Evolutionary conservation across 1,140 invertebrate species (phyloP).

Genomic region (Apis laboriosa): DNA sequence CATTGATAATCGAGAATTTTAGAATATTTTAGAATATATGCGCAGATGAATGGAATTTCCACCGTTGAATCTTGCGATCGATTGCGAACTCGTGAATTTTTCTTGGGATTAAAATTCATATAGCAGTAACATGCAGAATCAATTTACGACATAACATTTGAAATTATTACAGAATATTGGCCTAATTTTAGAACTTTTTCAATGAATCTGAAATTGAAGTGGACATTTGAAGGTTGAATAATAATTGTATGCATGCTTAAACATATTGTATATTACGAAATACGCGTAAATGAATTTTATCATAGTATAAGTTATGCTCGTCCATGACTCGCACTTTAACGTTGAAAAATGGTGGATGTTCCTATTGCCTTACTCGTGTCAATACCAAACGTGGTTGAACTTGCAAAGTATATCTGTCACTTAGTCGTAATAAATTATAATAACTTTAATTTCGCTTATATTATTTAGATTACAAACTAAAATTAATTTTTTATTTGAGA

Average conservation of each 20-base stretch:
- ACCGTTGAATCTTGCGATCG: conserved; percentile 21
- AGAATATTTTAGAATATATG: conserved; percentile 22
- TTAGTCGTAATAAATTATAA: neutral
- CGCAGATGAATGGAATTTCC: conserved; percentile 7
- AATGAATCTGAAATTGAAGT: neutral
- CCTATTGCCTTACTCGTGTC: conserved; percentile 36
- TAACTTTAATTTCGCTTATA: neutral
- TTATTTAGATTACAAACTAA: no score
- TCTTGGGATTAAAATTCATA: neutral
- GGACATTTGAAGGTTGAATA: conserved; percentile 44
- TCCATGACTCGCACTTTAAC: conserved; percentile 41
- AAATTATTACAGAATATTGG: neutral
- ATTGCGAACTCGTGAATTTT: conserved; percentile 33
- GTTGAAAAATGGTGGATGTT: conserved; percentile 58
- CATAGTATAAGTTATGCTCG: conserved; percentile 13
- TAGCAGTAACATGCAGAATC: neutral
- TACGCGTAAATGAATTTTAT: conserved; percentile 30
- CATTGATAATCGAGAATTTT: neutral
- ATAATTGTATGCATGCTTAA: conserved; percentile 18
- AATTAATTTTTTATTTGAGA: neutral
- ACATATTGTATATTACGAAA: conserved; percentile 47
- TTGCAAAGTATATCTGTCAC: conserved; percentile 14
- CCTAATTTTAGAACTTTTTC: neutral
- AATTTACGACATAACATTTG: neutral
- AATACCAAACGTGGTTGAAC: conserved; percentile 28